Percentiles rank a stretch among this genome's conserved stretches.
These are phyloP conservation scores for Strigamia maritima DNA, from an alignment of 2,888 invertebrate species.

Conservation along the genomic window DNA sequence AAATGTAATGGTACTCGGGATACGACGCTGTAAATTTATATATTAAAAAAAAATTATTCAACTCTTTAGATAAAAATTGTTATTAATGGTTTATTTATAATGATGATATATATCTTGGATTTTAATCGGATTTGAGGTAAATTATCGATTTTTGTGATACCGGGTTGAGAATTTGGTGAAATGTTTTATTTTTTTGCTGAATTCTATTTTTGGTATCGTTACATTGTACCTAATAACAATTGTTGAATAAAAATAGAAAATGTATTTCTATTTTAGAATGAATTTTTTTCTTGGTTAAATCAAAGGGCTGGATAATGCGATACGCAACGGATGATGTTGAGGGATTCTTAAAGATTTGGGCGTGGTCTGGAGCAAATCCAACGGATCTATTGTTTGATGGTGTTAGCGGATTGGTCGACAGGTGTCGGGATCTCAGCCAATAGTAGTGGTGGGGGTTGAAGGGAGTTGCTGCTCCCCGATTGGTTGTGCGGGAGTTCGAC, in stretches of 20 bases:
- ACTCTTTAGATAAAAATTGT: no score
- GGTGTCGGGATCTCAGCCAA: constrained; percentile 31
- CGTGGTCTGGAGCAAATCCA: constrained; percentile 26
- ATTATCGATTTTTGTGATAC: no score
- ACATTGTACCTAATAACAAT: no score
- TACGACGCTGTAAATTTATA: no score
- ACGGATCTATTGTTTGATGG: constrained; percentile 26
- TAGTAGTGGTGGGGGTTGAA: not conserved
- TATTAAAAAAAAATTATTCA: no score
- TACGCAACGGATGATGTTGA: not conserved
- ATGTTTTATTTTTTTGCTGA: no score
- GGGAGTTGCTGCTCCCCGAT: not conserved
- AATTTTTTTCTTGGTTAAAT: not conserved
- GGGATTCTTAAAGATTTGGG: constrained; percentile 29
- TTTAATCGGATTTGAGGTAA: no score
- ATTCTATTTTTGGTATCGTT: no score
- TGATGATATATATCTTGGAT: no score
- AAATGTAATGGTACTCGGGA: not conserved
- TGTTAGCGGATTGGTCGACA: not conserved
- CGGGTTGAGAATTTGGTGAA: no score
- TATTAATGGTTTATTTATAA: no score
- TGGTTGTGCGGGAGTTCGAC: not conserved
- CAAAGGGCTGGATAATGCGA: not conserved
- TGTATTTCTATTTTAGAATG: not conserved
- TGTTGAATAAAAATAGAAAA: not conserved